Percentiles rank a stretch among this genome's conserved stretches.
Evolutionary conservation across 1,140 invertebrate species (phyloP).

Genomic region (Bicyclus anynana): DNA sequence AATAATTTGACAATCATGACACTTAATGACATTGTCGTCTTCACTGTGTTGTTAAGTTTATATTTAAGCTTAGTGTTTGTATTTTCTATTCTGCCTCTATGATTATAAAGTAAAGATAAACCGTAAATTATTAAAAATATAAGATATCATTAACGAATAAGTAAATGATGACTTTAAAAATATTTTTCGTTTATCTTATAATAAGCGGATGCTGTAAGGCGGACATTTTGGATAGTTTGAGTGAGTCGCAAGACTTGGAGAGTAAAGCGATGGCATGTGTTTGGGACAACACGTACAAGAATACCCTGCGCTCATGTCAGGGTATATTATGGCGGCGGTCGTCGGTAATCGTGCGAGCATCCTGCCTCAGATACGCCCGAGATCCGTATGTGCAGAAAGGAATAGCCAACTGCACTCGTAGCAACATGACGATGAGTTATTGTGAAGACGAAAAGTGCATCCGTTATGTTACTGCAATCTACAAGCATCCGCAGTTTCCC

Average conservation of each 20-base stretch:
- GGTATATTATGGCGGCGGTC: not conserved
- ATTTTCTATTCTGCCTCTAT: too few relatives aligned
- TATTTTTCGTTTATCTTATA: not conserved
- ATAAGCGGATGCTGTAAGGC: not conserved
- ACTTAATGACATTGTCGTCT: too few relatives aligned
- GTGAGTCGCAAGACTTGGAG: not conserved
- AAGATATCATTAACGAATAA: too few relatives aligned
- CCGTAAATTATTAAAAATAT: too few relatives aligned
- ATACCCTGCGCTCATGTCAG: not conserved
- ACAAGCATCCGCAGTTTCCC: constrained; percentile 12
- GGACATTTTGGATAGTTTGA: not conserved
- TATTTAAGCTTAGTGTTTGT: too few relatives aligned
- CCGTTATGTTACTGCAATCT: not conserved
- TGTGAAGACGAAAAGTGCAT: not conserved
- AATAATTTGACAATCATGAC: too few relatives aligned
- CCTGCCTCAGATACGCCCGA: not conserved
- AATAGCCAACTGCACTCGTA: not conserved
- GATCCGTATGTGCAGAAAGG: not conserved
- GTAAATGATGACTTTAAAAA: not conserved
- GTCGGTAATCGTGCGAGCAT: not conserved
- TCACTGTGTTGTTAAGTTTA: too few relatives aligned
- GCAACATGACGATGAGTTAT: not conserved
- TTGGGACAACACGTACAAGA: not conserved
- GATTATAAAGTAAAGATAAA: too few relatives aligned
- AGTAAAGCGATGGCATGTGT: not conserved